A percentile compares a stretch with the other conserved stretches of the same genome.
These are phyloP conservation scores for Nixonia krombeini DNA, from an alignment of 1,140 invertebrate genomes.

Conservation along the genomic window DNA sequence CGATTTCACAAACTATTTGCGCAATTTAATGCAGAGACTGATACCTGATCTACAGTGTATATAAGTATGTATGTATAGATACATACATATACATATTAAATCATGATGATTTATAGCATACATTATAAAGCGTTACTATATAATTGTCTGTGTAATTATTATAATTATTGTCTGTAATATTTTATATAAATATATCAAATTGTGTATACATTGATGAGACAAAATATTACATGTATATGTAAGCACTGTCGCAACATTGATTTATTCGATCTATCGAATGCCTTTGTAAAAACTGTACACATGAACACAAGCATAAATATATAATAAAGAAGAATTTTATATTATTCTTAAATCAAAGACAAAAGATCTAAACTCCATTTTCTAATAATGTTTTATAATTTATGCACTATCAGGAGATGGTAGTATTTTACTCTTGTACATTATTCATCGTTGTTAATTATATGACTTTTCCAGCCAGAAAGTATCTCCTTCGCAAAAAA, in stretches of 20 bases:
- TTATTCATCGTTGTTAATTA: no score
- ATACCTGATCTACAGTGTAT: conserved; percentile 66
- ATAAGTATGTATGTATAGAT: conserved; percentile 40
- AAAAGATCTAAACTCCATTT: conserved; percentile 19
- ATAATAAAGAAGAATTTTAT: conserved; percentile 63
- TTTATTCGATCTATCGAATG: conserved; percentile 60
- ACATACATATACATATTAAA: conserved; percentile 7
- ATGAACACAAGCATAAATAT: conserved; percentile 45
- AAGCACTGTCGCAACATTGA: conserved; percentile 46
- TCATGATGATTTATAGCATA: conserved; percentile 28
- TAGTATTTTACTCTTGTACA: no score
- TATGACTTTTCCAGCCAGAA: no score
- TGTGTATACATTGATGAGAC: conserved; percentile 44
- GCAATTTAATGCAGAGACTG: conserved; percentile 64
- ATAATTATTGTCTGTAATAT: conserved; percentile 53
- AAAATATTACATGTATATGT: conserved; percentile 39
- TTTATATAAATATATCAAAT: conserved; percentile 52
- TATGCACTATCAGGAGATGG: no score
- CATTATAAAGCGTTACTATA: conserved; percentile 33
- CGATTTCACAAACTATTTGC: conserved; percentile 49
- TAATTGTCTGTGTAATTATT: conserved; percentile 39
- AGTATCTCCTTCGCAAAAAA: no score
- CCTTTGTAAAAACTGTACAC: conserved; percentile 65
- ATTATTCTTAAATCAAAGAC: conserved; percentile 46
- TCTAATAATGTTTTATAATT: no score